Evolutionary conservation across 2,888 invertebrate species (phyloP).

Genomic region (Hypomecis punctinalis): DNA sequence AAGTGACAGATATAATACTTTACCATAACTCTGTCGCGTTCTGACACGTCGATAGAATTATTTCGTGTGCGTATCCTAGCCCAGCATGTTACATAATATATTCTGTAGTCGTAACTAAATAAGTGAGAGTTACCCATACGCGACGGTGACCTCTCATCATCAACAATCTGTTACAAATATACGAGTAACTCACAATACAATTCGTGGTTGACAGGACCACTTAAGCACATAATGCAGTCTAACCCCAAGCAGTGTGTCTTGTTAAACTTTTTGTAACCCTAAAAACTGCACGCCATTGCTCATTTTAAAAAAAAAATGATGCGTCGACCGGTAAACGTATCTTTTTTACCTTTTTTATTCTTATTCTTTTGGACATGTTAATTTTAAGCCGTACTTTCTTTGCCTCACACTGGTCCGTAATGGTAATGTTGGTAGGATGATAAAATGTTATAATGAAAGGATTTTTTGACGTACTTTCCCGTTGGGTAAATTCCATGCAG

Average conservation of each 20-base stretch:
- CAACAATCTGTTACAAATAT: no score
- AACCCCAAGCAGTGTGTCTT: conserved; percentile 2
- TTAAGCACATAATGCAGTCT: conserved; percentile 1
- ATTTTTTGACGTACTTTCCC: not conserved
- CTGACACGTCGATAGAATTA: no score
- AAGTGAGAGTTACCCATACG: no score
- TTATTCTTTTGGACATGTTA: not conserved
- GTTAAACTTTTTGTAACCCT: conserved; percentile 5
- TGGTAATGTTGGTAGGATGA: not conserved
- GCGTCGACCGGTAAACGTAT: conserved; percentile 4
- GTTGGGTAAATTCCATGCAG: not conserved
- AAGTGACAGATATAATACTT: no score
- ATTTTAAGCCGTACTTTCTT: not conserved
- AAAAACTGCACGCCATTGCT: conserved; percentile 7
- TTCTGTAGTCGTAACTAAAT: no score
- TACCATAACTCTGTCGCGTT: no score
- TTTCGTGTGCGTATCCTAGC: no score
- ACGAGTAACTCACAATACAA: no score
- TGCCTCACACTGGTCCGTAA: not conserved
- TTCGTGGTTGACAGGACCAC: not conserved
- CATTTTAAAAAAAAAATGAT: conserved; percentile 7
- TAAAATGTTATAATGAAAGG: not conserved
- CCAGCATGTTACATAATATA: no score
- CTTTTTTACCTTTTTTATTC: not conserved
- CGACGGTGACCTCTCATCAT: no score